Base-by-base conservation (phyloP, 1,140 invertebrate species). In the Heliconius nattereri region DNA sequence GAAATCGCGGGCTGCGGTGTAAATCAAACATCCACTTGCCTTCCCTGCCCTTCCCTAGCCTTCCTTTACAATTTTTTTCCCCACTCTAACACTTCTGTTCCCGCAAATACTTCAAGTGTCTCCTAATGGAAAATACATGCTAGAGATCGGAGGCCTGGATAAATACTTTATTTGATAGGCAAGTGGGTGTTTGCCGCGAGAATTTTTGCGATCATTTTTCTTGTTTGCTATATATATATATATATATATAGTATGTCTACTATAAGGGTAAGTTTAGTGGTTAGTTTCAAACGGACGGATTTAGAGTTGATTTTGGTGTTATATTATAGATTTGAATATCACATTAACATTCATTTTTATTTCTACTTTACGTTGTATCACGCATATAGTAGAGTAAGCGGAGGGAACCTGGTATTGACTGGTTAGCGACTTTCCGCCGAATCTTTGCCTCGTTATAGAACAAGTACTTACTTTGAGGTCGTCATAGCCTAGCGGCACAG, bases 81-180 rank as follows among this genome's bases (percentile, higher is more conserved):
- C 87, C 88, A 91, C 87, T 88, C 85, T 84, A 85, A 85, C 89
- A 89, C 90, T 91, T 85, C 86, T 89, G 83, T 88, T 89, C 54
- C 91, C 90, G 88, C 92, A 92, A 94, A 92, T 92, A 92, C 91
- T 93, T 88, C 84, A 92, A 82, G 84, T 86, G 90, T 91, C 86
- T 91, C 89, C 90, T 94, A 94, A 94, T 94, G 92, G 92, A 94
- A 94, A 93, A 94, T 90, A 94, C 91, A 92, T 94, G 92, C 92
- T 94, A 81, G 90, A 86, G 84, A 88, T 85, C 49, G 85, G 85
- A 85, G 79, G 83, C 85, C 90, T 92, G 90, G 85, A 91, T 94
- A 94, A 94, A 94, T 94, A 93, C 92, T 93, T 93, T 92, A 94
- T 92, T 89, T 57, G 90, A 57, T 57, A 86, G 85, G 90, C 90